Evolutionary conservation across 2,888 invertebrate genomes (phyloP), one percentile per base, ranked within the genome.

Genomic region (Latrodectus hesperus): DNA sequence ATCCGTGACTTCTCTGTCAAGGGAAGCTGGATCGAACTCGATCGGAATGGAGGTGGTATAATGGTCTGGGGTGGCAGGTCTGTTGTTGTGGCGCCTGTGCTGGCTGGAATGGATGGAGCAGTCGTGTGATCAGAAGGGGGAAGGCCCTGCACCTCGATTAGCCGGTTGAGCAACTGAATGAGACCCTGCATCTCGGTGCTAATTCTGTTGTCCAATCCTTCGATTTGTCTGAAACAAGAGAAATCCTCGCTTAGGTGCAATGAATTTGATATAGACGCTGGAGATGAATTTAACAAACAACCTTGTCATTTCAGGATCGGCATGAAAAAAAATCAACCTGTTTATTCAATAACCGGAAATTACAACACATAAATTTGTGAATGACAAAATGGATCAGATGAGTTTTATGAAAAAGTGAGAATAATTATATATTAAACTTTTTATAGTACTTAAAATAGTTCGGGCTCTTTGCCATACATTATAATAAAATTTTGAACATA

Each of bases 21-120:
- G 5, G 85, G 79, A 11, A 84, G 80, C 68, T 88, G 88, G 14
- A 88, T 84, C 6, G 88, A 88, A 60, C 76, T 71, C 22, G 88
- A 83, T 49, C 88, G 75, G 70, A 79, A 22, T 38, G 81, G 38
- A 51, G 67, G 52, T 0, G 65, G 9, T 16, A 38, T 64, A 9
- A 38, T 52, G 1, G 49, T 53, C n/a, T 22, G 72, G 17, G 79
- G 78, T 9, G 81, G 73, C 65, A 84, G 22, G 78, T 77, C 74
- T 64, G 51, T n/a, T 9, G 65, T n/a, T 26, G 73, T 26, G 71
- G 84, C 60, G 26, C 67, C 52, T 16, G 51, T 71, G 75, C 26
- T 51, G 51, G 70, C 79, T 76, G 86, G 86, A 77, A 87, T 81
- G 70, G 88, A 84, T 65, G 88, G 79, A 64, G 86, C 38, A 8